phyloP scores from a whole-genome alignment of 2,113 vertebrate species.

The Lasiurus borealis region DNA sequence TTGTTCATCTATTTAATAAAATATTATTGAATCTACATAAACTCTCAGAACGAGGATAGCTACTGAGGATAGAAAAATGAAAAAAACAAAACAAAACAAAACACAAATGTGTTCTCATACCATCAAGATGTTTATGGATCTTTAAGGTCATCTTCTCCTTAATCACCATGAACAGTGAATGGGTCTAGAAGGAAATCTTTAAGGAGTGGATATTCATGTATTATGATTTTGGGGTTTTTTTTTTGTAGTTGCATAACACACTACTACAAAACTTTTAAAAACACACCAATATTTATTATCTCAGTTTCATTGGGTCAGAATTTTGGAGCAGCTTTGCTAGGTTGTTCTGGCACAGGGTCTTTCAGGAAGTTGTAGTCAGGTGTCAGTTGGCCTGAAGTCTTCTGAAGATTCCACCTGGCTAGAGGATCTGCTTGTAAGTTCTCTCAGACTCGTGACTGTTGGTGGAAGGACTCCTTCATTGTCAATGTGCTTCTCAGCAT shows the following conservation, averaged over 20 bases:
- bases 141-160: not conserved
- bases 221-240: not conserved
- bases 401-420: not conserved
- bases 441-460: not conserved
- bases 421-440: not conserved
- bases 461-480: not conserved
- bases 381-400: not conserved
- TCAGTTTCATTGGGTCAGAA: not conserved
- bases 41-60: not conserved
- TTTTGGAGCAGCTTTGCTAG: not conserved
- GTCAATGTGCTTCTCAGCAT: not conserved
- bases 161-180: not conserved
- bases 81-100: no score
- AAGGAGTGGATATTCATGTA: not conserved
- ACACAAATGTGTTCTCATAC: accelerated
- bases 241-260: not conserved
- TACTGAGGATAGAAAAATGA: not conserved
- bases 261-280: not conserved
- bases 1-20: not conserved
- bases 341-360: not conserved
- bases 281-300: not conserved
- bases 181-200: not conserved
- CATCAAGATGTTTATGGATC: not conserved
- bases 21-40: not conserved
- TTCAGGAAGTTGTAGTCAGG: not conserved